phyloP scores from a whole-genome alignment of 2,797 vertebrate species.

The Macrochelys suwanniensis region DNA sequence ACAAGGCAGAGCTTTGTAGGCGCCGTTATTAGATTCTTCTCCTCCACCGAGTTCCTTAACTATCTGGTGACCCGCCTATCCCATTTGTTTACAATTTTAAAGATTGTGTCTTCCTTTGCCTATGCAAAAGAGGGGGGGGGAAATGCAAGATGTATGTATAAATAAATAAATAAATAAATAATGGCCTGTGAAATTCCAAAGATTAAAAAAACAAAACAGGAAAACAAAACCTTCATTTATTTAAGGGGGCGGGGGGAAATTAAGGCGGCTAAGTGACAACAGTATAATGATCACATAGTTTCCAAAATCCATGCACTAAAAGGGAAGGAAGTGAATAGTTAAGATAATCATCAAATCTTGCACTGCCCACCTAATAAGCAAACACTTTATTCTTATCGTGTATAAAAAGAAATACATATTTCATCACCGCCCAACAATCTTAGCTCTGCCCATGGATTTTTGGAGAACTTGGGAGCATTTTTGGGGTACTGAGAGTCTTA shows the following conservation, averaged over 20 bases:
- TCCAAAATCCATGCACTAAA: background rate
- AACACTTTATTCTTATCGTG: background rate
- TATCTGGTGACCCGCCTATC: background rate
- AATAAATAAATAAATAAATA: background rate
- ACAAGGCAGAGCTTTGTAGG: background rate
- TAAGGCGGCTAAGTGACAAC: background rate
- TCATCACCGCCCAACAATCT: background rate
- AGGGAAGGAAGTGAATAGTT: background rate
- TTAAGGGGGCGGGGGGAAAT: background rate
- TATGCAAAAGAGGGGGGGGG: background rate
- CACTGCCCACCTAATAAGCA: fast-evolving
- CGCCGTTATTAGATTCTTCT: background rate
- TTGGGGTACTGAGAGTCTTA: conserved; percentile 29
- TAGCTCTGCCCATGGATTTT: background rate
- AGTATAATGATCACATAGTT: background rate
- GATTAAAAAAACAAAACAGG: fast-evolving
- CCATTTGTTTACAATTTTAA: background rate
- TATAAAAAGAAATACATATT: background rate
- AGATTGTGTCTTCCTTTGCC: background rate
- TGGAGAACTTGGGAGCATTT: conserved; percentile 31
- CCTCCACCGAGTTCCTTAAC: background rate
- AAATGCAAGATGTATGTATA: background rate
- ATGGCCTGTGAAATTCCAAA: background rate
- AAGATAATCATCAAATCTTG: background rate
- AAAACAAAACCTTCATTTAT: background rate